Conservation (phyloP, 1,140 invertebrate species). For the Magallana ariakensis region DNA sequence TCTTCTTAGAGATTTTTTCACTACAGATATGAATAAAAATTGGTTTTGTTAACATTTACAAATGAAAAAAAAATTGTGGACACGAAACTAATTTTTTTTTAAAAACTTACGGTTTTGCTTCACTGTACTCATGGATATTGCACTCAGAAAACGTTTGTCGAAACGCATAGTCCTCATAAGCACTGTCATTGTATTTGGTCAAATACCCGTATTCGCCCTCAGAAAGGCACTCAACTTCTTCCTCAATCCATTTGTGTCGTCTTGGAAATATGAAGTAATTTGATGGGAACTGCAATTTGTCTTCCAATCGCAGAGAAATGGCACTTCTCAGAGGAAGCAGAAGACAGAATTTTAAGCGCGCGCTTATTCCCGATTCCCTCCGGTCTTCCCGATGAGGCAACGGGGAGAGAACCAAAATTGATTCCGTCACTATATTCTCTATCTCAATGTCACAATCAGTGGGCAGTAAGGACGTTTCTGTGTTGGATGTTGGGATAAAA, state of each 20-base stretch:
- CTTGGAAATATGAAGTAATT: conserved; percentile 55
- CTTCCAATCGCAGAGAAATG: conserved; percentile 41
- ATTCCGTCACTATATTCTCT: conserved; percentile 53
- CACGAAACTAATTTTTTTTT: background rate
- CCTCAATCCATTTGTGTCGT: conserved; percentile 40
- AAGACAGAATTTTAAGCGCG: conserved; percentile 54
- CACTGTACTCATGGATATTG: background rate
- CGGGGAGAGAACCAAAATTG: conserved; percentile 47
- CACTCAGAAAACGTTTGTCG: conserved; percentile 15
- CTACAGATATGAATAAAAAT: background rate
- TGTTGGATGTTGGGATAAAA: conserved; percentile 30
- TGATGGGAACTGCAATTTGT: conserved; percentile 52
- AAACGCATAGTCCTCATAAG: conserved; percentile 55
- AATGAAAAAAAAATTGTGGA: too few relatives aligned
- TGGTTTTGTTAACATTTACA: background rate
- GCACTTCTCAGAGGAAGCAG: conserved; percentile 51
- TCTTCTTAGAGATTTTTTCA: background rate
- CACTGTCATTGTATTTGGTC: conserved; percentile 50
- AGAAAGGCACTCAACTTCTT: conserved; percentile 47
- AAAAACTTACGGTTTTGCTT: background rate
- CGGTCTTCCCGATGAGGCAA: conserved; percentile 35
- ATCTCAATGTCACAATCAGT: conserved; percentile 39
- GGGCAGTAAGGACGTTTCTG: conserved; percentile 10
- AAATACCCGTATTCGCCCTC: conserved; percentile 48
- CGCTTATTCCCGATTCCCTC: conserved; percentile 48